These are phyloP conservation scores for Lerista edwardsae DNA, from an alignment of 2,797 vertebrate species.

Conservation along the genomic window DNA sequence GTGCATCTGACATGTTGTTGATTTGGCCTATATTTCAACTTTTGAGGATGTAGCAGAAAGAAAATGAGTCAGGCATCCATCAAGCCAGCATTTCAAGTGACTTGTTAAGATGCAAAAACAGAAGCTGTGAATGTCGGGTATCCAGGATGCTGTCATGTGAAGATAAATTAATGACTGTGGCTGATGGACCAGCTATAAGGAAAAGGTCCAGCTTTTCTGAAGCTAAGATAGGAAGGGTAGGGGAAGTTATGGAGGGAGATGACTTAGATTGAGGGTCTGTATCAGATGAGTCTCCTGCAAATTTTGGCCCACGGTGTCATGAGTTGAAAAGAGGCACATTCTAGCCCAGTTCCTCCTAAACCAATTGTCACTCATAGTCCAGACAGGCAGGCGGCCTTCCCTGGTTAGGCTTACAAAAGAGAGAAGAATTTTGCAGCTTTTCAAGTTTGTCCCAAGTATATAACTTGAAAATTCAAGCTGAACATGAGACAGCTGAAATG, in stretches of 20 bases:
- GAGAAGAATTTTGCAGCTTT: too few species aligned
- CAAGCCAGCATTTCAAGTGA: not conserved
- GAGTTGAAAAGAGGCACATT: not conserved
- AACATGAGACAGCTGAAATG: constrained; percentile 16
- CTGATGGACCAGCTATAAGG: not conserved
- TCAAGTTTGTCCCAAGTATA: too few species aligned
- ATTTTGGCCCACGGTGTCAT: not conserved
- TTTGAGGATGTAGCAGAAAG: not conserved
- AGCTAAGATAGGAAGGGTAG: not conserved
- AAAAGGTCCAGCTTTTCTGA: not conserved
- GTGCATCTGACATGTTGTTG: not conserved
- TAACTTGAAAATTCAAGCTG: too few species aligned
- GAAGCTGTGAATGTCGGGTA: accelerated
- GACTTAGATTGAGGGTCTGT: too few species aligned
- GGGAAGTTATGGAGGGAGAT: not conserved
- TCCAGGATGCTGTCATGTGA: not conserved
- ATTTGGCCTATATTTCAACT: constrained; percentile 4
- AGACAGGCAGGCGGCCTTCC: too few species aligned
- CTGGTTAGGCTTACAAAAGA: too few species aligned
- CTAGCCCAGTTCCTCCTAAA: not conserved
- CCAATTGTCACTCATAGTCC: too few species aligned
- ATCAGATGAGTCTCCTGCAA: not conserved
- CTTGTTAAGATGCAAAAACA: constrained; percentile 8
- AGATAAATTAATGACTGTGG: not conserved
- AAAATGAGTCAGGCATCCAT: not conserved